phyloP scores from a whole-genome alignment of 2,797 vertebrate genomes.

The Bradypodion ventrale region DNA sequence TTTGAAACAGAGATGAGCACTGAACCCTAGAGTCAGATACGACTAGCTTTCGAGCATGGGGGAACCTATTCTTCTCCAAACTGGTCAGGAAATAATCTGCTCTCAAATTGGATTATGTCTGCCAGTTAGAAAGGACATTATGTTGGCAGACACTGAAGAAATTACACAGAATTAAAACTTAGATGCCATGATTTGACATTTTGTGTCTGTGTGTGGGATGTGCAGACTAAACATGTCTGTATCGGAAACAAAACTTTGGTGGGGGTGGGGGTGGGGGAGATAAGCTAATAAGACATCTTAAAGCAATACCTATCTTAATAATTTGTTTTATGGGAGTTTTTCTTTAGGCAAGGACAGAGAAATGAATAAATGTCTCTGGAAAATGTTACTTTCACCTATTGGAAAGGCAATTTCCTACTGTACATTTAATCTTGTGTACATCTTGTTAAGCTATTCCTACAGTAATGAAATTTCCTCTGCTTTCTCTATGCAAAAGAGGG shows the following conservation, averaged over 20 bases:
- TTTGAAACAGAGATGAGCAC: too few species aligned
- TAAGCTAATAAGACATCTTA: background rate
- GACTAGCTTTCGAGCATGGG: too few species aligned
- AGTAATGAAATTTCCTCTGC: conserved; percentile 26
- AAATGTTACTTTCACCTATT: background rate
- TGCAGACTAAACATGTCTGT: background rate
- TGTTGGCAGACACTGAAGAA: background rate
- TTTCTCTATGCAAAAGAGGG: conserved; percentile 4
- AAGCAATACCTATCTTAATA: background rate
- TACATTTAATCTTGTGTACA: conserved; percentile 18
- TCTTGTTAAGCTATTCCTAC: conserved; percentile 15
- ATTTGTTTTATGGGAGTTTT: conserved; percentile 30
- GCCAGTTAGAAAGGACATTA: background rate
- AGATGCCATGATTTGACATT: background rate
- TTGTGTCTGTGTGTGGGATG: background rate
- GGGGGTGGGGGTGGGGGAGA: conserved; percentile 7
- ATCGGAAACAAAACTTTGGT: background rate
- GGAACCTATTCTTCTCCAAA: background rate
- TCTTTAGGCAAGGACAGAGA: conserved; percentile 18
- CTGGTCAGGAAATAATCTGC: background rate
- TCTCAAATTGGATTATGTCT: conserved; percentile 11
- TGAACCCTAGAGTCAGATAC: too few species aligned
- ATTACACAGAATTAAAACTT: conserved; percentile 24
- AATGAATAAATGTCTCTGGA: background rate
- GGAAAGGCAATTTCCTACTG: background rate